Conservation (phyloP, 2,888 invertebrate species). For the Melieria picta region DNA sequence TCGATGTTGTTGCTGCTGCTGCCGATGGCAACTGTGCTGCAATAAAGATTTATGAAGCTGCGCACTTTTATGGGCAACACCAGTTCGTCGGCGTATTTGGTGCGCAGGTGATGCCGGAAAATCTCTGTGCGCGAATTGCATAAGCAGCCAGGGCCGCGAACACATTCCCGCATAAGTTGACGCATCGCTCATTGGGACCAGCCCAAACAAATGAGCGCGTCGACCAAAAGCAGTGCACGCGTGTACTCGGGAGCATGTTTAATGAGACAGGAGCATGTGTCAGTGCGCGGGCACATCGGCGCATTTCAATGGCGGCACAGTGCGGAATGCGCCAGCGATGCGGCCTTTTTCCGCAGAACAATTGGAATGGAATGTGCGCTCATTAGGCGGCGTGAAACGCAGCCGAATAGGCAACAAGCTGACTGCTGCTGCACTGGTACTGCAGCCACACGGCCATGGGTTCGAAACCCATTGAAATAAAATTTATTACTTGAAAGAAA, state of each 20-base stretch:
- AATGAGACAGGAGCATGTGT: conserved; percentile 8
- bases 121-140: conserved; percentile 11
- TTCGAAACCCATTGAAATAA: too few species aligned
- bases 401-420: too few species aligned
- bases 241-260: conserved; percentile 11
- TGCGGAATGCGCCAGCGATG: too few species aligned
- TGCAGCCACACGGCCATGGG: too few species aligned
- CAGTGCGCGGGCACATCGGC: too few species aligned
- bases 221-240: not conserved
- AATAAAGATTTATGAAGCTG: conserved; percentile 29
- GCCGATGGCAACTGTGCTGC: conserved; percentile 3
- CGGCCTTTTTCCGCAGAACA: too few species aligned
- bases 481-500: too few species aligned
- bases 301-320: too few species aligned
- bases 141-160: not conserved
- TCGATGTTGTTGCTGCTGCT: not conserved
- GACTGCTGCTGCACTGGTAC: too few species aligned
- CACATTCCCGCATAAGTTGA: too few species aligned
- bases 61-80: conserved; percentile 24
- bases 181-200: not conserved
- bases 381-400: too few species aligned
- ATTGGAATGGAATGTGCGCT: too few species aligned
- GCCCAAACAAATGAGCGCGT: not conserved
- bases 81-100: conserved; percentile 14
- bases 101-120: conserved; percentile 20